A percentile compares a stretch with the other conserved stretches of the same genome.
Conservation (phyloP, 2,797 vertebrate genomes). For the Zalophus californianus region DNA sequence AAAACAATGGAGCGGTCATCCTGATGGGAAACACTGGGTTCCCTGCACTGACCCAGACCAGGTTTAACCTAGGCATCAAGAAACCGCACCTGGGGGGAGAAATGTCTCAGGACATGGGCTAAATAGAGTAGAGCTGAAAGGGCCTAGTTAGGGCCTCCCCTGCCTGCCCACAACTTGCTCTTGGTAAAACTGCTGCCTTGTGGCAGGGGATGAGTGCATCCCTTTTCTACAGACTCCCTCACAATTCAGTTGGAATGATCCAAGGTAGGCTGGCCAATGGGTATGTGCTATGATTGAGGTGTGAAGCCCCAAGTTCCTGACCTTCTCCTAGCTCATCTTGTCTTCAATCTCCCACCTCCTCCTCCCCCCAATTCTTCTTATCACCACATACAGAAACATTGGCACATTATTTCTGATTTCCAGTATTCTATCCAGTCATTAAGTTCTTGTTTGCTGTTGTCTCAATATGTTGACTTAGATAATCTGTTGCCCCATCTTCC, state of each 20-base stretch:
- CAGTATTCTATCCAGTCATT: not conserved
- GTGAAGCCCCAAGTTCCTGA: not conserved
- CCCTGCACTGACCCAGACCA: not conserved
- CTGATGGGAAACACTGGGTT: not conserved
- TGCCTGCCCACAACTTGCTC: not conserved
- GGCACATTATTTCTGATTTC: not conserved
- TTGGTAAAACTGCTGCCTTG: not conserved
- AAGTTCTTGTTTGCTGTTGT: not conserved
- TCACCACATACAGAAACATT: not conserved
- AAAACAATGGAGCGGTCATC: not conserved
- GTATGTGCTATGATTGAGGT: not conserved
- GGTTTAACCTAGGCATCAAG: not conserved
- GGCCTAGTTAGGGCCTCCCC: not conserved
- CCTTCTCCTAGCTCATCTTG: not conserved
- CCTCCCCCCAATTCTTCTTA: not conserved
- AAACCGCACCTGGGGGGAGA: not conserved
- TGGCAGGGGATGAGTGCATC: no score
- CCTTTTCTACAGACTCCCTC: not conserved
- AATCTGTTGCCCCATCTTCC: not conserved
- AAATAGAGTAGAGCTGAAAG: not conserved
- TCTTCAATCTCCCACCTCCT: not conserved
- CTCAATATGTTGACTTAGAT: not conserved
- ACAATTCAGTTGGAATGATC: not conserved
- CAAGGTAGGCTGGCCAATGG: not conserved
- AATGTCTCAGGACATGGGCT: not conserved